These are phyloP conservation scores for Cirrhinus molitorella DNA, from an alignment of 2,797 vertebrate genomes.

Conservation along the genomic window DNA sequence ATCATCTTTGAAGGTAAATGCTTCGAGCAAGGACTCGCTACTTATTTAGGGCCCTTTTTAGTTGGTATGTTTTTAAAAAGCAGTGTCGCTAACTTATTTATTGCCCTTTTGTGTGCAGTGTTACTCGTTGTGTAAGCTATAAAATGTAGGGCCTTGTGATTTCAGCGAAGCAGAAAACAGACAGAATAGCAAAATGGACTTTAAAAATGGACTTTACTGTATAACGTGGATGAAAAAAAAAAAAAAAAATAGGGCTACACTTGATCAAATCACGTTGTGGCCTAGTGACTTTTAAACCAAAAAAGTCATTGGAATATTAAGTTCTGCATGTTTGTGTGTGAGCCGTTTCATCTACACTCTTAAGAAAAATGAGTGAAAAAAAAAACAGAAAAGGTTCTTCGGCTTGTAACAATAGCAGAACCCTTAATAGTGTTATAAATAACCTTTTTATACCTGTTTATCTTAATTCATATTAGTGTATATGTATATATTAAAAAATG, in stretches of 20 bases:
- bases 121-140: conserved; percentile 1
- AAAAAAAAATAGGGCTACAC: background rate
- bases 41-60: background rate
- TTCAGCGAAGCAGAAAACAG: background rate
- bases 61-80: conserved; percentile 17
- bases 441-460: too few species aligned
- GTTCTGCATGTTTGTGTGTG: too few species aligned
- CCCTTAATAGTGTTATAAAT: too few species aligned
- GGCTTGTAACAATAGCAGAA: too few species aligned
- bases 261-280: background rate
- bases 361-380: too few species aligned
- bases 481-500: too few species aligned
- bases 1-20: conserved; percentile 41
- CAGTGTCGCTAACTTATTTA: conserved; percentile 13
- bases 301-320: background rate
- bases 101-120: conserved; percentile 15
- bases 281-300: background rate
- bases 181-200: background rate
- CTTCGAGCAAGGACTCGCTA: conserved; percentile 34
- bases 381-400: too few species aligned
- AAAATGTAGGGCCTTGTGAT: conserved; percentile 12
- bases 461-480: too few species aligned
- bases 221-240: background rate
- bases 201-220: background rate
- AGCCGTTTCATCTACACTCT: too few species aligned